Base-by-base conservation (phyloP, 2,797 vertebrate genomes). In the Argentina silus region DNA sequence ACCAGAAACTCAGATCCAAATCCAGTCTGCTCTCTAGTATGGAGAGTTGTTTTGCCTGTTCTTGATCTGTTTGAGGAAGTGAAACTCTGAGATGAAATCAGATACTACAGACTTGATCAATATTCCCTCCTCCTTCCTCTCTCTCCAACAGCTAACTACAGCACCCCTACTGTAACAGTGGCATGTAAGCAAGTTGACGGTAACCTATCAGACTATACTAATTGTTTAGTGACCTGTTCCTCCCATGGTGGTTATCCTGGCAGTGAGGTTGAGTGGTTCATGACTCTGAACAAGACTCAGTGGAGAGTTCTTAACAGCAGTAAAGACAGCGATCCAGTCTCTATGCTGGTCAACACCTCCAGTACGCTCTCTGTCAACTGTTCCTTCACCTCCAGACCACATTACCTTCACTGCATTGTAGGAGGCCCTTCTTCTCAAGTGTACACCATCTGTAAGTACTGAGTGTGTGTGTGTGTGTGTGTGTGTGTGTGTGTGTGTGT, bases 111-210 rank as follows among this genome's bases (percentile, higher is more conserved):
- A 17, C 53, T 5, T 21, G 8, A 56, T 7, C 55, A 21, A 3
- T 15, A 10, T 47, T 5, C 17, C 12, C 44, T 47, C 44, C 10
- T 66, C 45, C 3, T 27, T 19, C 19, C 63, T 47, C 63, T 11
- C 6, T 17, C 6, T 60, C 57, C 9, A 63, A 17, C 42, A 66
- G 64, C 64, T 10, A 27, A 66, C 6, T 66, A 66, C 64, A 66
- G 45, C 19, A 66, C 21, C 17, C 64, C 64, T 10, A 21, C 14
- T 48, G n/a, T 47, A 65, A 47, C 63, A 21, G 44, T 48, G 10
- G 11, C 44, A 9, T 17, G 17, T 21, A 8, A 8, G n/a, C n/a
- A 1, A 7, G 55, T 17, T 17, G 3, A 5, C 17, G 19, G 55
- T 17, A 3, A 56, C 55, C n/a, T 8, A 8, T 5, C n/a, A 57